These are phyloP conservation scores for Cosmia pyralina DNA, from an alignment of 2,888 invertebrate species.

Conservation along the genomic window DNA sequence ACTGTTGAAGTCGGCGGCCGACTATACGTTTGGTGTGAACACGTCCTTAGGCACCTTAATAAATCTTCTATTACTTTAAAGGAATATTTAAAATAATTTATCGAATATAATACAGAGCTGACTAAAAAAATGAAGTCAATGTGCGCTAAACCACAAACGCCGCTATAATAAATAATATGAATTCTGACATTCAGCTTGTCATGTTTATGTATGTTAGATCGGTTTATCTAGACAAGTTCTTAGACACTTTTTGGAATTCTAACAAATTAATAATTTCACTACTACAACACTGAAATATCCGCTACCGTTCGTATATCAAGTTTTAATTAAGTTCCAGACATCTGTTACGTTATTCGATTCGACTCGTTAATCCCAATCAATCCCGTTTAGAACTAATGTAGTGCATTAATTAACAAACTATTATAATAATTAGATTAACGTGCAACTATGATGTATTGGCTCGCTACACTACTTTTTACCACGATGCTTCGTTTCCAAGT, in stretches of 20 bases:
- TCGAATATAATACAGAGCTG: background rate
- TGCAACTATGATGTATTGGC: conserved; percentile 52
- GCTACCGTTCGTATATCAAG: conserved; percentile 39
- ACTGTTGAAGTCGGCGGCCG: background rate
- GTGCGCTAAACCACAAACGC: conserved; percentile 25
- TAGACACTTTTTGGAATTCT: conserved; percentile 62
- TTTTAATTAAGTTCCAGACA: conserved; percentile 52
- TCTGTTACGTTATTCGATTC: conserved; percentile 57
- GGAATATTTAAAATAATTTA: background rate
- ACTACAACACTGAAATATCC: conserved; percentile 30
- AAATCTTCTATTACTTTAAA: background rate
- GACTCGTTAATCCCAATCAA: conserved; percentile 65
- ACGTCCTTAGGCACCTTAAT: background rate
- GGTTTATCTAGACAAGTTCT: conserved; percentile 67
- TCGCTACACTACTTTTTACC: conserved; percentile 45
- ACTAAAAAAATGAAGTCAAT: conserved; percentile 11
- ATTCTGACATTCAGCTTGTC: conserved; percentile 32
- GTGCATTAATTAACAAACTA: conserved; percentile 58
- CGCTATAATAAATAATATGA: conserved; percentile 39
- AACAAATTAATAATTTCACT: conserved; percentile 47
- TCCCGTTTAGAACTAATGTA: conserved; percentile 56
- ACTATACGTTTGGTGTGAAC: background rate
- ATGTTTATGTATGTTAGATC: conserved; percentile 50
- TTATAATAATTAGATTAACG: conserved; percentile 62
- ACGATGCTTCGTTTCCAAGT: conserved; percentile 38